A percentile compares a stretch with the other conserved stretches of the same genome.
Conservation (phyloP, 2,113 vertebrate genomes). For the Takifugu flavidus region DNA sequence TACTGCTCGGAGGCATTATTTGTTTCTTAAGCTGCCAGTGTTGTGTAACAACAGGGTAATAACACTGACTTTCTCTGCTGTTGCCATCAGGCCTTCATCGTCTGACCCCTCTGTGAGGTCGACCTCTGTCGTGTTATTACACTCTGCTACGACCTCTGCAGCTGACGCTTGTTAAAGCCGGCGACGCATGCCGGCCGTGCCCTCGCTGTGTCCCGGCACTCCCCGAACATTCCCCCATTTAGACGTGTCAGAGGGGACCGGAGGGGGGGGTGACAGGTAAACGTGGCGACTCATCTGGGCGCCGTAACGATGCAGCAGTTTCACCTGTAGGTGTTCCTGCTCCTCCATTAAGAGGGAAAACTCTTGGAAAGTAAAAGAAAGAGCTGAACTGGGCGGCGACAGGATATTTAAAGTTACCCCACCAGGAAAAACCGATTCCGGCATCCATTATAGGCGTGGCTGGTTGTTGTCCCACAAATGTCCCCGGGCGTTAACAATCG, state of each 20-base stretch:
- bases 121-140: slow-evolving; percentile 53
- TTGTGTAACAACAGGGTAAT: not conserved
- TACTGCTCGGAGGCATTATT: too few relatives aligned
- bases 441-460: not conserved
- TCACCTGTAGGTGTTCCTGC: not conserved
- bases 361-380: slow-evolving; percentile 20
- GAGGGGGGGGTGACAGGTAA: too few relatives aligned
- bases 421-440: slow-evolving; percentile 22
- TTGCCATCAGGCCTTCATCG: slow-evolving; percentile 14
- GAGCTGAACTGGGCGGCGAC: not conserved
- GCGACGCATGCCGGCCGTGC: slow-evolving; percentile 50
- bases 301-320: not conserved
- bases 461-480: slow-evolving; percentile 25
- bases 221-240: slow-evolving; percentile 24
- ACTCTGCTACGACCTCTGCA: slow-evolving; percentile 48
- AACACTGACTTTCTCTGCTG: not conserved
- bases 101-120: slow-evolving; percentile 4
- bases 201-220: slow-evolving; percentile 48
- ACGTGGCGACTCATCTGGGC: too few relatives aligned
- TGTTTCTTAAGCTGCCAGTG: too few relatives aligned
- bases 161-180: slow-evolving; percentile 53
- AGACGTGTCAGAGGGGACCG: slow-evolving; percentile 4
- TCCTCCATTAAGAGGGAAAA: too few relatives aligned
- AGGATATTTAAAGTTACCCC: slow-evolving; percentile 6
- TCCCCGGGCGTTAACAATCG: not conserved